Evolutionary conservation across 2,888 invertebrate species (phyloP), one percentile per base, ranked within the genome.

Genomic region (Margaritifera margaritifera): DNA sequence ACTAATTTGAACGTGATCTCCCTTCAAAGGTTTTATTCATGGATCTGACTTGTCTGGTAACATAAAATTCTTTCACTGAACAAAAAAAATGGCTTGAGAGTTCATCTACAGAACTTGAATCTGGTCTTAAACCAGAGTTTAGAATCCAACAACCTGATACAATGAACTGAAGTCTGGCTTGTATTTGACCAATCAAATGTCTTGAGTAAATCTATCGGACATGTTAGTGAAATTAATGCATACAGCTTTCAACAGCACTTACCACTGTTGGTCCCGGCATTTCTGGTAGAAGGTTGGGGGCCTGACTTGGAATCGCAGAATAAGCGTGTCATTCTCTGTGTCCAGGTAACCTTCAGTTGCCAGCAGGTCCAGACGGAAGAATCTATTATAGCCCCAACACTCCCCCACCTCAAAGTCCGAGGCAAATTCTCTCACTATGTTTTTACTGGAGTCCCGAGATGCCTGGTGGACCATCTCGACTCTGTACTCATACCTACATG

Each of bases 351-450:
- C 97, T 91, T 97, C 97, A 80, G 94, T 95, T 56, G 95, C 95
- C 67, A 97, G 92, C 72, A 96, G 91, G 91, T 97, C 97, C 65
- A 97, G 92, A 55, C 96, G 91, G 90, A 96, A 97, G 91, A 97
- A 97, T 64, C 97, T 92, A 89, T 97, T 97, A 91, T 97, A 97
- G 0, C 97, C 97, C 97, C 97, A 97, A 87, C 97, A 97, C 92
- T 97, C 97, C 57, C 96, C 97, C 61, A 97, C 95, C 90, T 97
- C 97, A 91, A 97, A 97, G 91, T 97, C 97, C 0, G 96, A 96
- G 0, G 97, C 96, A 90, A 97, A 97, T 91, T 97, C 97, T 54
- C 97, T 92, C 31, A 96, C 95, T 78, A 97, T 96, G 88, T 97
- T 97, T 77, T 91, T 91, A 72, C 87, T 89, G 62, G 89, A 84